phyloP scores from a whole-genome alignment of 2,888 invertebrate genomes.

The Tanytarsus gracilentus region DNA sequence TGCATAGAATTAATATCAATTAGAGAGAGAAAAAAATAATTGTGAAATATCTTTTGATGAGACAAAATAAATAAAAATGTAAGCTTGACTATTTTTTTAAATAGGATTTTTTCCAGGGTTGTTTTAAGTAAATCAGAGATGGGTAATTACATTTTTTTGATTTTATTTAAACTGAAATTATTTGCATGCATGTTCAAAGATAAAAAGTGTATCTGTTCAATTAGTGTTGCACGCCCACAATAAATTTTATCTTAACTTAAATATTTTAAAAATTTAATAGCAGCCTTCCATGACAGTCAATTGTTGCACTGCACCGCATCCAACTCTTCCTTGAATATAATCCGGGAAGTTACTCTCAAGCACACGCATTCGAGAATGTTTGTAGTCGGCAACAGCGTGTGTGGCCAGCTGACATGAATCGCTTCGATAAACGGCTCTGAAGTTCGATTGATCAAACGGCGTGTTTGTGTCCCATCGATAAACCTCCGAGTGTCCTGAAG shows the following conservation, averaged over 20 bases:
- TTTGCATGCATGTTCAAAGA: too few species aligned
- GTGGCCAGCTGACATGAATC: slow-evolving; percentile 49
- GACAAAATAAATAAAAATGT: too few species aligned
- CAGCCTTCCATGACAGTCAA: slow-evolving; percentile 38
- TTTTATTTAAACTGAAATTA: too few species aligned
- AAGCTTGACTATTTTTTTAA: too few species aligned
- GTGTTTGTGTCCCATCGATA: slow-evolving; percentile 51
- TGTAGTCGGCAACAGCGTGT: slow-evolving; percentile 51
- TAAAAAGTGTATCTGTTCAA: too few species aligned
- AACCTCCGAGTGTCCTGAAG: slow-evolving; percentile 44
- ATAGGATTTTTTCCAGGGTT: too few species aligned
- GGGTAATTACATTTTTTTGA: too few species aligned
- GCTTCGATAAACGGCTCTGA: slow-evolving; percentile 48
- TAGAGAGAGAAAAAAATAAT: too few species aligned
- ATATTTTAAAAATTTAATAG: slow-evolving; percentile 22
- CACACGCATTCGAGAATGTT: slow-evolving; percentile 49
- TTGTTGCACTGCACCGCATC: slow-evolving; percentile 52
- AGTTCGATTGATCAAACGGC: slow-evolving; percentile 43
- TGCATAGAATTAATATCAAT: too few species aligned
- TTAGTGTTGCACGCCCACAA: too few species aligned
- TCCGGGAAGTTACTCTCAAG: slow-evolving; percentile 57
- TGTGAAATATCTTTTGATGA: too few species aligned
- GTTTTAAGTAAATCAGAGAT: too few species aligned
- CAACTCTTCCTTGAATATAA: slow-evolving; percentile 52
- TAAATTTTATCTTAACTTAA: not conserved